phyloP scores from a whole-genome alignment of 2,797 vertebrate genomes.

The Siniperca scherzeri region DNA sequence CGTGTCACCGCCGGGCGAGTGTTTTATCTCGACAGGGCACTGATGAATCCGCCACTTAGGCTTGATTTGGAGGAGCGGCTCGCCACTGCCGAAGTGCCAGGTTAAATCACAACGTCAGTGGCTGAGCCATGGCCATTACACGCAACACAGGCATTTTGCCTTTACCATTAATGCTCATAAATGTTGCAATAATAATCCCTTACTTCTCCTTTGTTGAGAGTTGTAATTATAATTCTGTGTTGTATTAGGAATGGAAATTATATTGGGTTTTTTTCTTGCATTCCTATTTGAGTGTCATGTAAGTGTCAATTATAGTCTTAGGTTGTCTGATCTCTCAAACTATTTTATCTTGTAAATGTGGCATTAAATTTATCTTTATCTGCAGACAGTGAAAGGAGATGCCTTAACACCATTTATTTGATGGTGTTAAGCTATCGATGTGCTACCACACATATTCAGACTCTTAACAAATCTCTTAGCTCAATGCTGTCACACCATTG shows the following conservation, averaged over 20 bases:
- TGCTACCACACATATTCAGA: background rate
- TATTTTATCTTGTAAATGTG: conserved; percentile 1
- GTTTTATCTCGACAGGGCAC: conserved; percentile 83
- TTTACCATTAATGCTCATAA: conserved; percentile 72
- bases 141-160: conserved; percentile 52
- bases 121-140: conserved; percentile 72
- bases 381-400: background rate
- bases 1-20: conserved; percentile 76
- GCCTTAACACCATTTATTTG: background rate
- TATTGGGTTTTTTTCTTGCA: background rate
- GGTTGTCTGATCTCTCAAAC: background rate
- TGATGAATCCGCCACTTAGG: conserved; percentile 89
- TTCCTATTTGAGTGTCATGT: background rate
- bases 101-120: conserved; percentile 81
- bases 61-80: conserved; percentile 86
- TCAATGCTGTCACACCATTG: background rate
- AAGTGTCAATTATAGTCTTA: conserved; percentile 4
- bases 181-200: conserved; percentile 60
- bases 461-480: background rate
- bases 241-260: conserved; percentile 4
- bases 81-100: conserved; percentile 76
- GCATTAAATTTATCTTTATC: conserved; percentile 8
- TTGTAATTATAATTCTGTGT: conserved; percentile 51
- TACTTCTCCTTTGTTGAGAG: conserved; percentile 54
- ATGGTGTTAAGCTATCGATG: background rate